These are phyloP conservation scores for Daubentonia madagascariensis DNA, from an alignment of 2,113 vertebrate genomes.

Conservation along the genomic window DNA sequence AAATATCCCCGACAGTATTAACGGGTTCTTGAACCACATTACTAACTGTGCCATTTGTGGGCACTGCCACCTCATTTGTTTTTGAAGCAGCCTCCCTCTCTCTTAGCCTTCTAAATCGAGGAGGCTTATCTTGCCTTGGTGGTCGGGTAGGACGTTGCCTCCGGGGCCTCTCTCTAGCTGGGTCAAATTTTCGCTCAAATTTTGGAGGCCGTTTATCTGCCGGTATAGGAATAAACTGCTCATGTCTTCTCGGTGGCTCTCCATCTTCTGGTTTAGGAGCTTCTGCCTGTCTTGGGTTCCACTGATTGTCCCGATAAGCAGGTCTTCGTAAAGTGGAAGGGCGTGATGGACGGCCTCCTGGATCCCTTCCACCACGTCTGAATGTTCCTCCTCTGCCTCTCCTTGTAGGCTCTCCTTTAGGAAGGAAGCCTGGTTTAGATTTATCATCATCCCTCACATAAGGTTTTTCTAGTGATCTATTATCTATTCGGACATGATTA, in stretches of 20 bases:
- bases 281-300: constrained; percentile 94
- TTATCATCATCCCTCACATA: constrained; percentile 87
- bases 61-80: constrained; percentile 76
- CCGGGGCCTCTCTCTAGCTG: constrained; percentile 91
- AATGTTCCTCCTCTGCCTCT: constrained; percentile 94
- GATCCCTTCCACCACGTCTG: constrained; percentile 91
- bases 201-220: constrained; percentile 90
- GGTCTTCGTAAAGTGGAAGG: constrained; percentile 89
- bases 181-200: constrained; percentile 93
- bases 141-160: constrained; percentile 94
- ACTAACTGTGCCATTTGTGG: constrained; percentile 70
- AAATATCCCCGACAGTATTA: constrained; percentile 78
- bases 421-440: constrained; percentile 94
- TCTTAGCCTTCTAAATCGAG: constrained; percentile 94
- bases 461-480: constrained; percentile 81
- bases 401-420: constrained; percentile 95
- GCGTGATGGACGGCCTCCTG: constrained; percentile 87
- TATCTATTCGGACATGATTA: constrained; percentile 81
- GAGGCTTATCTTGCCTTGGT: constrained; percentile 97
- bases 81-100: constrained; percentile 92
- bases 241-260: constrained; percentile 83
- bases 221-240: constrained; percentile 80
- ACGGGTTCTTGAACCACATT: constrained; percentile 80
- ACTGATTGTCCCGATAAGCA: constrained; percentile 90
- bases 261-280: constrained; percentile 84